phyloP scores from a whole-genome alignment of 2,888 invertebrate genomes.

The Anthophora plumipes region DNA sequence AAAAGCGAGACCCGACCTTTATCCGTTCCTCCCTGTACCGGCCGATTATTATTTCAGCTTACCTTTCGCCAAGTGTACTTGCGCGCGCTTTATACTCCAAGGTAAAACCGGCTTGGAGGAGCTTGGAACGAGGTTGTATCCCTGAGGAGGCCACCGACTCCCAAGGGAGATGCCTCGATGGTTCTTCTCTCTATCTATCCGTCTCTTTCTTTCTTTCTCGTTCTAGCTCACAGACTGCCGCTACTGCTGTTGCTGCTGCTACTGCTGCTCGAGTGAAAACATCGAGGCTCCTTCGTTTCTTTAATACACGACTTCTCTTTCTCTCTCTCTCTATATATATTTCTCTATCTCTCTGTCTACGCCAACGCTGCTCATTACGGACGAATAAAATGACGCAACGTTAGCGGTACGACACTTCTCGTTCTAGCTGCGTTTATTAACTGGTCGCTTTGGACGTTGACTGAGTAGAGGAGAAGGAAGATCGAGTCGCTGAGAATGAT shows the following conservation, averaged over 20 bases:
- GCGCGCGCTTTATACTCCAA: constrained; percentile 75
- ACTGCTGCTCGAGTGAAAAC: constrained; percentile 22
- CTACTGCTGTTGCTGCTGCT: not conserved
- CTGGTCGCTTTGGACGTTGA: not conserved
- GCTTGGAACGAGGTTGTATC: constrained; percentile 77
- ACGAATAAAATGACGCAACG: constrained; percentile 48
- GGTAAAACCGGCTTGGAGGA: constrained; percentile 76
- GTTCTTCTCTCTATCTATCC: constrained; percentile 8
- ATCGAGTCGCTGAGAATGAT: not conserved
- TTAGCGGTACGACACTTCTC: constrained; percentile 8
- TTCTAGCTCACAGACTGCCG: not conserved
- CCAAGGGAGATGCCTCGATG: constrained; percentile 70
- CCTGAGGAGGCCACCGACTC: constrained; percentile 72
- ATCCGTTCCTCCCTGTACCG: constrained; percentile 69
- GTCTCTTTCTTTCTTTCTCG: not conserved
- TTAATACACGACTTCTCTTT: constrained; percentile 40
- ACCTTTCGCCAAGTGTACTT: constrained; percentile 78
- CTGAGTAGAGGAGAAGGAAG: not conserved
- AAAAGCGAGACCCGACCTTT: constrained; percentile 72
- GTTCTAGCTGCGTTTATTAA: constrained; percentile 26
- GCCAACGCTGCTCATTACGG: constrained; percentile 53
- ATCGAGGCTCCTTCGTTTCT: constrained; percentile 47
- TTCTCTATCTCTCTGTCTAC: not conserved
- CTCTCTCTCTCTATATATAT: too few relatives aligned
- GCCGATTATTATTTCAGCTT: constrained; percentile 79